phyloP scores from a whole-genome alignment of 2,113 vertebrate species.

The Phocoena phocoena region DNA sequence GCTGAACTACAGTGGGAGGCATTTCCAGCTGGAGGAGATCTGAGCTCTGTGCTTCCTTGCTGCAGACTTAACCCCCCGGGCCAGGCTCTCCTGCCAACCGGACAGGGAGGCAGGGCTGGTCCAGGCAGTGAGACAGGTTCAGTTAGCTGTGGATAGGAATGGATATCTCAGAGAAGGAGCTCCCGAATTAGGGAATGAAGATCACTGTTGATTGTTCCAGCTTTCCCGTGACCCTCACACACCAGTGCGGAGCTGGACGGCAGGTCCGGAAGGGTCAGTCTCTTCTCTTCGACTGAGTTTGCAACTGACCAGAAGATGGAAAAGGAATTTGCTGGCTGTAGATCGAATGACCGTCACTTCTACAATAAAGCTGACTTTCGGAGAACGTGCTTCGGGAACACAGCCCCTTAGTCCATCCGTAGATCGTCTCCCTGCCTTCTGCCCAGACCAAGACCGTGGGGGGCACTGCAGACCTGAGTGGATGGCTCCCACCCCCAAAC shows the following conservation, averaged over 20 bases:
- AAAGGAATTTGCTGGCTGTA: too few relatives aligned
- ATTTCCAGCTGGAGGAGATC: neutral
- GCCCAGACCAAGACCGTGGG: rapidly evolving
- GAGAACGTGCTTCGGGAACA: too few relatives aligned
- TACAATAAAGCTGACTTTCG: rapidly evolving
- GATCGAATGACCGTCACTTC: rapidly evolving
- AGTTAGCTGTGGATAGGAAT: rapidly evolving
- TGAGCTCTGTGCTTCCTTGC: rapidly evolving
- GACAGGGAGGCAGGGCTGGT: rapidly evolving
- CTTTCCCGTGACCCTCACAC: neutral
- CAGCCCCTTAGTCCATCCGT: neutral
- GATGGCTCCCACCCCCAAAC: rapidly evolving
- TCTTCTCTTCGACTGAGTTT: neutral
- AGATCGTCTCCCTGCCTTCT: rapidly evolving
- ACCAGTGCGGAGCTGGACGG: rapidly evolving
- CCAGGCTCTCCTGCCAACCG: rapidly evolving
- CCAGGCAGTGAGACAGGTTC: rapidly evolving
- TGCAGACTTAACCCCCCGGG: rapidly evolving
- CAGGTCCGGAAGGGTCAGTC: rapidly evolving
- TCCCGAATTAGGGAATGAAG: rapidly evolving
- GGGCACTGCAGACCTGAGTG: rapidly evolving
- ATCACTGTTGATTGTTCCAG: rapidly evolving
- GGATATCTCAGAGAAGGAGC: rapidly evolving
- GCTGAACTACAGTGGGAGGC: rapidly evolving
- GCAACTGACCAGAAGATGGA: rapidly evolving